Percentiles rank a stretch among this genome's conserved stretches.
Conservation (phyloP, 2,888 invertebrate genomes). For the Nomada hirtipes region DNA sequence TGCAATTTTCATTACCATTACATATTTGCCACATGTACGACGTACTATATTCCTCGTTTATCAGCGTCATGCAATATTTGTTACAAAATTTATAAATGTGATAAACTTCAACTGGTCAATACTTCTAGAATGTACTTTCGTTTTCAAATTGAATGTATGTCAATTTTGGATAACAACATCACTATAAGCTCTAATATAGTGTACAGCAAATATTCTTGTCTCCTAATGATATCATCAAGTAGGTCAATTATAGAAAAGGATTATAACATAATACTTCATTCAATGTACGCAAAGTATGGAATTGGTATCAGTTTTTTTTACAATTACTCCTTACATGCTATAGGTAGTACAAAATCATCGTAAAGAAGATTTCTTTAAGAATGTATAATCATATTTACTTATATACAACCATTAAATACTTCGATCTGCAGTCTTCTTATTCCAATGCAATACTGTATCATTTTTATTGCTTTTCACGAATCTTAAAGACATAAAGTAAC, state of each 20-base stretch:
- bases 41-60: slow-evolving; percentile 26
- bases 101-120: slow-evolving; percentile 13
- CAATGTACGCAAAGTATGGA: slow-evolving; percentile 32
- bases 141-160: slow-evolving; percentile 10
- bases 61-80: slow-evolving; percentile 34
- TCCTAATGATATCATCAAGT: background rate
- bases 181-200: slow-evolving; percentile 10
- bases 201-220: background rate
- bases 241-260: slow-evolving; percentile 8
- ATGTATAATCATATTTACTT: slow-evolving; percentile 79
- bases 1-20: slow-evolving; percentile 35
- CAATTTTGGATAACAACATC: background rate
- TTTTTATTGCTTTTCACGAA: slow-evolving; percentile 46
- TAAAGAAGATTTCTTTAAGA: slow-evolving; percentile 75
- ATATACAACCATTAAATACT: slow-evolving; percentile 81
- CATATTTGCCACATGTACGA: slow-evolving; percentile 39
- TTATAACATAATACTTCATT: slow-evolving; percentile 10
- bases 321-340: slow-evolving; percentile 48
- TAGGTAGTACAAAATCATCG: slow-evolving; percentile 61
- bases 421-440: slow-evolving; percentile 79
- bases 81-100: slow-evolving; percentile 30
- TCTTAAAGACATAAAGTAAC: slow-evolving; percentile 17
- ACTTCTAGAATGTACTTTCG: background rate
- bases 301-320: slow-evolving; percentile 65
- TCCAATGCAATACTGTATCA: slow-evolving; percentile 78